Base-by-base conservation (phyloP, 2,888 invertebrate species). In the Stratiomys singularior region DNA sequence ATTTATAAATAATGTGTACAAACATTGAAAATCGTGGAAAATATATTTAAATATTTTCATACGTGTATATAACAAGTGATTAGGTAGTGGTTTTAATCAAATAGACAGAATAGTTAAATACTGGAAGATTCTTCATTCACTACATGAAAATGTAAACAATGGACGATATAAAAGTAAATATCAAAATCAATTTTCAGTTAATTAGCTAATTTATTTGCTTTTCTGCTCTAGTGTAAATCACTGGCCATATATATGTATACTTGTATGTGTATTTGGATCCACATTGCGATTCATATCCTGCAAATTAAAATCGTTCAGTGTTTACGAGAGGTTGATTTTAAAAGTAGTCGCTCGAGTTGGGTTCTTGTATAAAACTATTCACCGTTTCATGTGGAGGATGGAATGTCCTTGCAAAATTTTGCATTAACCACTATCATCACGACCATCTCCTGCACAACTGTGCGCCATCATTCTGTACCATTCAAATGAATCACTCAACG, bases 181-280 rank as follows among this genome's bases (percentile, higher is more conserved):
- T 74, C 74, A 58, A 69, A 74, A 74, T 74, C 60, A 58, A 74
- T 74, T 74, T 58, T 60, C 74, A 37, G 74, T 74, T 74, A 74
- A 74, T 74, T 74, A 74, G 74, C 44, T 74, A 47, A 74, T 74
- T 74, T 74, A 74, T 74, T 74, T 74, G 44, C 74, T 37, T 23
- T 60, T 74, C 37, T 74, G 23, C 74, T 37, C 37, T 60, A 9
- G n/a, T 37, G 30, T 23, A 37, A 74, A 74, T 21, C 13, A n/a
- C 21, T 11, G 23, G 30, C 44, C 44, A 30, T n/a, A 9, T 37
- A 37, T 37, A 37, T 5, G 9, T 37, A 37, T 37, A 37, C 37
- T 5, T 37, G 9, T 37, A 9, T 37, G 37, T 37, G 37, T 37
- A 37, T 37, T 3, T 37, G 9, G 37, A 5, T 37, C 37, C 3